These are phyloP conservation scores for Phrynocephalus forsythii DNA, from an alignment of 2,797 vertebrate genomes.

Conservation along the genomic window DNA sequence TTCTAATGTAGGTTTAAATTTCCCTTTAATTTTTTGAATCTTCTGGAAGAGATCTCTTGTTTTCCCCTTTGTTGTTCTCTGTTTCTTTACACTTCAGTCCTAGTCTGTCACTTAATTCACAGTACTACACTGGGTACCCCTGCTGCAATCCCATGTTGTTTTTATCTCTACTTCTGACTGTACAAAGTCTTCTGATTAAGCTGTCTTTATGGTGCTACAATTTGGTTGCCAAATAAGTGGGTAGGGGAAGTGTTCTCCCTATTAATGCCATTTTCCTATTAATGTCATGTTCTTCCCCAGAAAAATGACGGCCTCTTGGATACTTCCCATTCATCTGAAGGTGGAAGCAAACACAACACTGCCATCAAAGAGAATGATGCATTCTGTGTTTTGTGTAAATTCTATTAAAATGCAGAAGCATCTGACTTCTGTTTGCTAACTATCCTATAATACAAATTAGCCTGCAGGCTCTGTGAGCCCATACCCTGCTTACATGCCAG, in stretches of 20 bases:
- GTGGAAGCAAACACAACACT: constrained; percentile 70
- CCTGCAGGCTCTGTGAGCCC: constrained; percentile 66
- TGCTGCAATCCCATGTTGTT: background rate
- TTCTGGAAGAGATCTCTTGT: too few species aligned
- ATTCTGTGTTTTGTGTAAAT: constrained; percentile 69
- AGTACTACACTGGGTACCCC: background rate
- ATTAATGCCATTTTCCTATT: background rate
- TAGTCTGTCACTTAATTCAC: too few species aligned
- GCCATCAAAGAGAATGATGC: constrained; percentile 67
- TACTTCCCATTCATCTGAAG: constrained; percentile 66
- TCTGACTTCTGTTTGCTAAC: constrained; percentile 78
- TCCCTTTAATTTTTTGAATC: too few species aligned
- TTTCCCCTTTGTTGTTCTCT: too few species aligned
- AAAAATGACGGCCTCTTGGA: constrained; percentile 36
- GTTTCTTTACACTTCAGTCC: too few species aligned
- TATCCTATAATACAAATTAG: constrained; percentile 71
- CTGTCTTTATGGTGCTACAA: background rate
- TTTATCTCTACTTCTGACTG: background rate
- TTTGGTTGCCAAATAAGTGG: background rate
- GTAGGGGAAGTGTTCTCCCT: background rate
- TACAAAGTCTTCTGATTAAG: background rate
- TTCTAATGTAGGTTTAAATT: too few species aligned
- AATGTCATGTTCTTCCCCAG: constrained; percentile 22
- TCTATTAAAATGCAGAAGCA: constrained; percentile 74
- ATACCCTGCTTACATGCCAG: constrained; percentile 75